phyloP scores from a whole-genome alignment of 2,888 invertebrate species.

The Drosophila mayaguana region DNA sequence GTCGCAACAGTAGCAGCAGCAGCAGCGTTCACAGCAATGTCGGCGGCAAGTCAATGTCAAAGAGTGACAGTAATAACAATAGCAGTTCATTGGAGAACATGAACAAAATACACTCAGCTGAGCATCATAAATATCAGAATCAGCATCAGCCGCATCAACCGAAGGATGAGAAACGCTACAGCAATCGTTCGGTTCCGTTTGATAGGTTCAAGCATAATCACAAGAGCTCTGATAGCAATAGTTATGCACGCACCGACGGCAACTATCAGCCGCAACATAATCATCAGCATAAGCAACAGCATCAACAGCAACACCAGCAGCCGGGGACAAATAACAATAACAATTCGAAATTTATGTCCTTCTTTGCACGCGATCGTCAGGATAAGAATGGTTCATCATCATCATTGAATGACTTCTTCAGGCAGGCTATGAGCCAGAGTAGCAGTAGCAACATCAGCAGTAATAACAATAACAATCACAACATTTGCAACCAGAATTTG shows the following conservation, averaged over 20 bases:
- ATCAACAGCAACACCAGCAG: conserved; percentile 24
- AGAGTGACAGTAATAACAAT: conserved; percentile 63
- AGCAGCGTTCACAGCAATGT: conserved; percentile 14
- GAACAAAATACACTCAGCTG: conserved; percentile 48
- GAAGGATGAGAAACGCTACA: conserved; percentile 60
- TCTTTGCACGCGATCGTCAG: conserved; percentile 56
- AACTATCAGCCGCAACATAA: conserved; percentile 37
- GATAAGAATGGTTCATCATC: conserved; percentile 71
- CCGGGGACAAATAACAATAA: conserved; percentile 18
- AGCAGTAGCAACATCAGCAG: conserved; percentile 16
- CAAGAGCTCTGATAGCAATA: conserved; percentile 29
- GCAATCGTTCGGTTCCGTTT: conserved; percentile 52
- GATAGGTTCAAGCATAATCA: conserved; percentile 61
- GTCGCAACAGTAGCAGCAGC: conserved; percentile 33
- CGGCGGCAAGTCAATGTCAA: conserved; percentile 32
- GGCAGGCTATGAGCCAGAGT: conserved; percentile 68
- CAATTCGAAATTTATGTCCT: conserved; percentile 71
- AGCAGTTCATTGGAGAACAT: conserved; percentile 56
- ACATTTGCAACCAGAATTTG: conserved; percentile 15
- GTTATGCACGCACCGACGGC: conserved; percentile 33
- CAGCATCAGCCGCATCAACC: background rate
- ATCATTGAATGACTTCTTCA: conserved; percentile 83
- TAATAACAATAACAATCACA: conserved; percentile 33
- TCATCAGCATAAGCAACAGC: conserved; percentile 24
- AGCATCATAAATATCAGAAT: conserved; percentile 20